Conservation (phyloP, 2,797 vertebrate genomes). For the Psittacula derbiana region DNA sequence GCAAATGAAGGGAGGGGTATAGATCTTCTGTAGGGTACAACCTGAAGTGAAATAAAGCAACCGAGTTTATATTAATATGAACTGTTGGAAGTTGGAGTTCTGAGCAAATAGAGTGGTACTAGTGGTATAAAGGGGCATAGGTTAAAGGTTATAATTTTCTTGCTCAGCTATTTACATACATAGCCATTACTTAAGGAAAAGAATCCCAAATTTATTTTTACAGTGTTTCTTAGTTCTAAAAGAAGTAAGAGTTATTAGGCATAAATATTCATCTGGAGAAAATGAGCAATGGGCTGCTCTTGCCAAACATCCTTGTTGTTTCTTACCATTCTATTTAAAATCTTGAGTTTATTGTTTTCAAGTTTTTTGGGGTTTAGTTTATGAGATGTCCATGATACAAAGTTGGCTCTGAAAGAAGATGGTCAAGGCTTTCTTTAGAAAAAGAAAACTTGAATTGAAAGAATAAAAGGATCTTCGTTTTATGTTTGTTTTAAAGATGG, state of each 20-base stretch:
- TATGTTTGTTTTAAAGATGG: not conserved
- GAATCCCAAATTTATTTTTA: not conserved
- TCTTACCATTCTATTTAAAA: not conserved
- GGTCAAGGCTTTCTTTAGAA: not conserved
- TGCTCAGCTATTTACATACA: not conserved
- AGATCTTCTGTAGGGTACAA: not conserved
- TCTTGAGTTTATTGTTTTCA: not conserved
- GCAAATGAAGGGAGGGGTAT: not conserved
- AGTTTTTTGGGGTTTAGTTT: not conserved
- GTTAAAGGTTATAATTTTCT: not conserved
- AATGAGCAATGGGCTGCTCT: not conserved
- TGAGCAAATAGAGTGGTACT: not conserved
- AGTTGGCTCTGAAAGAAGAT: not conserved
- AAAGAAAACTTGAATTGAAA: not conserved
- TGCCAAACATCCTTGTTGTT: not conserved
- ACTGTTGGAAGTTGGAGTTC: not conserved
- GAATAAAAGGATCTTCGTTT: not conserved
- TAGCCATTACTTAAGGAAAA: not conserved
- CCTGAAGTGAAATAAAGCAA: not conserved
- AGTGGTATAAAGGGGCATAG: not conserved
- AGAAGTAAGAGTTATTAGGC: not conserved
- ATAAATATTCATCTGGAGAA: not conserved
- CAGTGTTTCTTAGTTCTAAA: not conserved
- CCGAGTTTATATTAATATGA: not conserved
- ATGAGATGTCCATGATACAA: not conserved